These are phyloP conservation scores for Campylomormyrus tamandua DNA, from an alignment of 2,113 vertebrate genomes.

Conservation along the genomic window DNA sequence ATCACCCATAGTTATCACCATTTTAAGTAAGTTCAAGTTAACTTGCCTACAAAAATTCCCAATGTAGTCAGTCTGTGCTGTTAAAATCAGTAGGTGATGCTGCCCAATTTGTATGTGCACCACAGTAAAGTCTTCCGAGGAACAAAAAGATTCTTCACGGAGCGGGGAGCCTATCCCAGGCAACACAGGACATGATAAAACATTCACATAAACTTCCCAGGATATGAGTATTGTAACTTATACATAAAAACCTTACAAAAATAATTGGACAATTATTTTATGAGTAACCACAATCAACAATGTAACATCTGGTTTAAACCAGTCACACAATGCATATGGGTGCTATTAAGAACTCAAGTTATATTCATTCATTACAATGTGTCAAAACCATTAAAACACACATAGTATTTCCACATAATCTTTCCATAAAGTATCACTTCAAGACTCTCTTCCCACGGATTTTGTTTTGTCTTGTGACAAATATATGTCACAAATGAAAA, in stretches of 20 bases:
- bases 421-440: slow-evolving; percentile 34
- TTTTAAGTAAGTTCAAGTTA: not conserved
- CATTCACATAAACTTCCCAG: not conserved
- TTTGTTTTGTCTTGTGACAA: slow-evolving; percentile 32
- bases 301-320: not conserved
- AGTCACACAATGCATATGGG: not conserved
- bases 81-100: not conserved
- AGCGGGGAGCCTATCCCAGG: not conserved
- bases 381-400: slow-evolving; percentile 39
- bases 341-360: not conserved
- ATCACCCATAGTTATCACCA: not conserved
- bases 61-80: not conserved
- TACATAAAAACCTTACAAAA: not conserved
- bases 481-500: not conserved
- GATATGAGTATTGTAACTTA: not conserved
- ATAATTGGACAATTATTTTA: not conserved
- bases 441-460: slow-evolving; percentile 37
- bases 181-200: not conserved
- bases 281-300: not conserved
- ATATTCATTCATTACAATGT: slow-evolving; percentile 16
- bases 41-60: not conserved
- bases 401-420: slow-evolving; percentile 33
- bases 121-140: not conserved
- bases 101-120: not conserved
- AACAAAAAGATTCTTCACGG: not conserved